Percentiles rank a stretch among this genome's conserved stretches.
Evolutionary conservation across 2,888 invertebrate species (phyloP).

Genomic region (Eremobia ochroleuca): DNA sequence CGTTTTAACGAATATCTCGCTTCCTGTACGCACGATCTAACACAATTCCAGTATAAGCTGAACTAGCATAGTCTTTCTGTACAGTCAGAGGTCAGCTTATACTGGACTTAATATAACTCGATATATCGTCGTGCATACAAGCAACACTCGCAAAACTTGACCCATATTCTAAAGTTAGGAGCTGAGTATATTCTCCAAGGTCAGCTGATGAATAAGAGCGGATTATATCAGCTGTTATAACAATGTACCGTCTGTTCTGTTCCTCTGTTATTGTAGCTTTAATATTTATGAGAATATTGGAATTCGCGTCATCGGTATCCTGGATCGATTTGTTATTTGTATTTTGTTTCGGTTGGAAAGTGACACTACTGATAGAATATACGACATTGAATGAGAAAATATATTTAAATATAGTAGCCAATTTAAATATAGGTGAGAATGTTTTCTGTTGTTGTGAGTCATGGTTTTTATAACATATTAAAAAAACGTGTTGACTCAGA

Average conservation of each 20-base stretch:
- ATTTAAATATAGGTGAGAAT: slow-evolving; percentile 22
- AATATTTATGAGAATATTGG: slow-evolving; percentile 31
- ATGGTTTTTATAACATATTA: slow-evolving; percentile 1
- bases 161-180: slow-evolving; percentile 64
- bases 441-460: slow-evolving; percentile 8
- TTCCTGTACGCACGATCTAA: slow-evolving; percentile 26
- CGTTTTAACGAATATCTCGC: slow-evolving; percentile 12
- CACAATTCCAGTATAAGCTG: background rate
- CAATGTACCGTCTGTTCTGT: slow-evolving; percentile 31
- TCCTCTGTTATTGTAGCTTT: slow-evolving; percentile 21
- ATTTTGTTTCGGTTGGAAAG: background rate
- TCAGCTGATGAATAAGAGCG: slow-evolving; percentile 43
- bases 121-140: background rate
- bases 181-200: slow-evolving; percentile 59
- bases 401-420: slow-evolving; percentile 12
- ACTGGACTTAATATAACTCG: background rate
- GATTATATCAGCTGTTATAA: slow-evolving; percentile 57
- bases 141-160: slow-evolving; percentile 57
- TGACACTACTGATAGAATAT: background rate
- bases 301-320: slow-evolving; percentile 23
- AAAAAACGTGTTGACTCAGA: slow-evolving; percentile 4
- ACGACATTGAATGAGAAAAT: background rate
- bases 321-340: background rate
- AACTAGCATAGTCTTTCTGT: background rate
- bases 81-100: background rate